Evolutionary conservation across 2,888 invertebrate species (phyloP).

Genomic region (Anthophora plumipes): DNA sequence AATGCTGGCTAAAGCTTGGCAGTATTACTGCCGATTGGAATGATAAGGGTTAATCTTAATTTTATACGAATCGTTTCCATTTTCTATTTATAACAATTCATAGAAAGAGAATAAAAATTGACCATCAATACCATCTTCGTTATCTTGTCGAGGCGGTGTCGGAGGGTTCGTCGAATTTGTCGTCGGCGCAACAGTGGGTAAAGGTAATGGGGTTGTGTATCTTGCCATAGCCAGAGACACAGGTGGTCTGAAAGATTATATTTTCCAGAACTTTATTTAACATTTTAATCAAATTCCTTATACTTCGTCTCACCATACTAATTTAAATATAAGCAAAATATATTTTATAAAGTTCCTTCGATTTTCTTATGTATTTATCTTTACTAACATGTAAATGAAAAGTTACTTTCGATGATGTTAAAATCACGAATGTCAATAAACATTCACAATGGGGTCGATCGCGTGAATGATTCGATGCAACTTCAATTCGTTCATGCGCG

Average conservation of each 20-base stretch:
- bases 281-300: slow-evolving; percentile 6
- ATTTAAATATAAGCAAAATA: no score
- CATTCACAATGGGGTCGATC: slow-evolving; percentile 44
- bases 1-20: no score
- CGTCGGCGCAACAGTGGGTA: slow-evolving; percentile 83
- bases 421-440: slow-evolving; percentile 13
- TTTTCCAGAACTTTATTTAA: slow-evolving; percentile 1
- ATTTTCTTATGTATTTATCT: neutral
- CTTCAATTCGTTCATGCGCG: slow-evolving; percentile 53
- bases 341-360: neutral
- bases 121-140: slow-evolving; percentile 88
- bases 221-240: slow-evolving; percentile 90
- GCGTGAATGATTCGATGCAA: slow-evolving; percentile 45
- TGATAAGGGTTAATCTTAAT: no score
- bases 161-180: slow-evolving; percentile 81
- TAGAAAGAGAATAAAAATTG: neutral
- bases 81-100: neutral
- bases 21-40: no score
- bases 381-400: neutral
- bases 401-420: no score
- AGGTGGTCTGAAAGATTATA: slow-evolving; percentile 88
- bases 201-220: slow-evolving; percentile 85
- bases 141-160: slow-evolving; percentile 85
- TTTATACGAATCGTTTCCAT: neutral
- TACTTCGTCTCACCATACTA: neutral